Conservation (phyloP, 2,888 invertebrate genomes). For the Masnerella sp. region DNA sequence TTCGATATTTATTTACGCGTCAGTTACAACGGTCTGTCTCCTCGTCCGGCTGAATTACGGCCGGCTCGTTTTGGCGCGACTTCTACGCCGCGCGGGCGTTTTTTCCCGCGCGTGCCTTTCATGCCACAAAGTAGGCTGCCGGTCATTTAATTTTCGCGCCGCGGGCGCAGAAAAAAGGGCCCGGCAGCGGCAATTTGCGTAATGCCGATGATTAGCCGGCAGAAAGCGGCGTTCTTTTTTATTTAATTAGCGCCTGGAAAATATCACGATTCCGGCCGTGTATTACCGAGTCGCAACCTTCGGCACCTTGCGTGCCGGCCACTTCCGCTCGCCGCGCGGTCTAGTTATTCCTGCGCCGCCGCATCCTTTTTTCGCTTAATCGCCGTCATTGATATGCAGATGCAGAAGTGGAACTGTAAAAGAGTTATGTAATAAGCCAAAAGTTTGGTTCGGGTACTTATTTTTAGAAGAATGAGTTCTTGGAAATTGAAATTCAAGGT, state of each 20-base stretch:
- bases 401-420: not conserved
- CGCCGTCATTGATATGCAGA: slow-evolving; percentile 18
- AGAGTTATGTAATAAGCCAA: not conserved
- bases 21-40: too few species aligned
- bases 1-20: too few species aligned
- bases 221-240: slow-evolving; percentile 33
- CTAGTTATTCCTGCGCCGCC: slow-evolving; percentile 24
- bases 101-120: not conserved
- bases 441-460: too few species aligned
- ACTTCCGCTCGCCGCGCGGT: slow-evolving; percentile 33
- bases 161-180: not conserved
- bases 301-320: slow-evolving; percentile 6
- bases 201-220: slow-evolving; percentile 25
- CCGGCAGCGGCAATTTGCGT: slow-evolving; percentile 19
- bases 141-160: slow-evolving; percentile 30
- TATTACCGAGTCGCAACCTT: slow-evolving; percentile 4
- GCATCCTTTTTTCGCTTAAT: slow-evolving; percentile 20
- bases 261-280: slow-evolving; percentile 33
- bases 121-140: too few species aligned
- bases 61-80: too few species aligned
- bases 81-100: too few species aligned
- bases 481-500: too few species aligned
- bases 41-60: too few species aligned
- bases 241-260: slow-evolving; percentile 42
- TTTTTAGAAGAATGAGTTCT: too few species aligned